Base-by-base conservation (phyloP, 2,888 invertebrate genomes). In the Apomyelois bistriatella region DNA sequence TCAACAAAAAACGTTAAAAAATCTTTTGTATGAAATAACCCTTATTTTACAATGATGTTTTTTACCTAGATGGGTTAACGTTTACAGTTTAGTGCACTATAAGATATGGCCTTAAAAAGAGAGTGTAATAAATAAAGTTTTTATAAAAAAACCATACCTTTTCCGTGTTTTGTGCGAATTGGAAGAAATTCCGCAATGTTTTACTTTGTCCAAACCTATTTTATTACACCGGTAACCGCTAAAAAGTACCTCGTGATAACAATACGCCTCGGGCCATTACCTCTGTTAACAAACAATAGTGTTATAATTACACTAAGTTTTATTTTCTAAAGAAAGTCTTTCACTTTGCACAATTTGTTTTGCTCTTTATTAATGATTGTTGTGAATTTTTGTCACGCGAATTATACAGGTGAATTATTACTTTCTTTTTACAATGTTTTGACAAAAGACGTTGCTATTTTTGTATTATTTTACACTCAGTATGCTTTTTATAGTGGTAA, bases 141-240 rank as follows among this genome's bases (percentile, higher is more conserved):
- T 42, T 22, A 22, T n/a, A 32, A 28, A 46, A 46, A 53, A 22
- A 55, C 54, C 48, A 53, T 51, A 57, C 56, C 57, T 59, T 65
- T 53, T 30, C 13, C 48, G 42, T 57, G 53, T 58, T 40, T 55
- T 48, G 57, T 56, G 42, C 52, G 52, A 52, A 53, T 75, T 75
- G 59, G 63, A 60, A 64, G 65, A 75, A 69, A 77, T 80, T 76
- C 88, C 86, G 84, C 89, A 88, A 89, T 89, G 85, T 89, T 90
- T 88, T 72, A 73, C 79, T 76, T 84, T 86, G 86, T 85, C 74
- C 70, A 69, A 70, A 75, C 72, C 74, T 60, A 74, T 82, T 89
- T 88, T 87, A 89, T 87, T 77, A 66, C 79, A 61, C 74, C 81
- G 82, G 89, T 85, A 87, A 89, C 89, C 89, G 82, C 87, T 83